Evolutionary conservation across 2,797 vertebrate species (phyloP).

Genomic region (Melanotaenia nigrans): DNA sequence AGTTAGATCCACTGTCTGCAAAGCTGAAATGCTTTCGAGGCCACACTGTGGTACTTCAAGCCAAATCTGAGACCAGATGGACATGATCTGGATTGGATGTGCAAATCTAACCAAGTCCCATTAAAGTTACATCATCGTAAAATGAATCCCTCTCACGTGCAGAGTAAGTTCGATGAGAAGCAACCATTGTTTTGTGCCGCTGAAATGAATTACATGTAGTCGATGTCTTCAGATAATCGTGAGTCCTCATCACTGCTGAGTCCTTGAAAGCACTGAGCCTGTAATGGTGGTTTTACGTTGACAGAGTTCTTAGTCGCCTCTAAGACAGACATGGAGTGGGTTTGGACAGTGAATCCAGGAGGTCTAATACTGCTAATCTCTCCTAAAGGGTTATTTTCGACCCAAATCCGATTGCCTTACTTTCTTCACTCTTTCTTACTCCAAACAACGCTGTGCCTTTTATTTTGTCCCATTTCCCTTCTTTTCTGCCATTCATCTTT

Average conservation of each 20-base stretch:
- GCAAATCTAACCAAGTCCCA: conserved; percentile 46
- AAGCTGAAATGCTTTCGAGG: conserved; percentile 44
- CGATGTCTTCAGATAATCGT: background rate
- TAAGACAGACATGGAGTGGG: conserved; percentile 16
- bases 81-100: conserved; percentile 57
- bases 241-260: background rate
- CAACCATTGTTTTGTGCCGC: conserved; percentile 21
- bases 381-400: conserved; percentile 42
- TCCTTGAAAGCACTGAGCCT: conserved; percentile 7
- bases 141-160: conserved; percentile 22
- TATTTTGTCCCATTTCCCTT: background rate
- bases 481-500: conserved; percentile 8
- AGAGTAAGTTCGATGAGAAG: conserved; percentile 13
- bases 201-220: conserved; percentile 7
- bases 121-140: conserved; percentile 7
- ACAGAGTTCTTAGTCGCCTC: background rate
- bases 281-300: conserved; percentile 10
- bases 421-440: conserved; percentile 13
- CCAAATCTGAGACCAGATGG: conserved; percentile 44
- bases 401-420: conserved; percentile 27
- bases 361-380: conserved; percentile 37
- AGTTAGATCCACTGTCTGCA: conserved; percentile 30
- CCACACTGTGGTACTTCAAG: conserved; percentile 51
- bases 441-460: background rate
- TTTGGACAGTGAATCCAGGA: conserved; percentile 29